Conservation (phyloP, 2,113 vertebrate genomes). For the Chaetops frenatus region DNA sequence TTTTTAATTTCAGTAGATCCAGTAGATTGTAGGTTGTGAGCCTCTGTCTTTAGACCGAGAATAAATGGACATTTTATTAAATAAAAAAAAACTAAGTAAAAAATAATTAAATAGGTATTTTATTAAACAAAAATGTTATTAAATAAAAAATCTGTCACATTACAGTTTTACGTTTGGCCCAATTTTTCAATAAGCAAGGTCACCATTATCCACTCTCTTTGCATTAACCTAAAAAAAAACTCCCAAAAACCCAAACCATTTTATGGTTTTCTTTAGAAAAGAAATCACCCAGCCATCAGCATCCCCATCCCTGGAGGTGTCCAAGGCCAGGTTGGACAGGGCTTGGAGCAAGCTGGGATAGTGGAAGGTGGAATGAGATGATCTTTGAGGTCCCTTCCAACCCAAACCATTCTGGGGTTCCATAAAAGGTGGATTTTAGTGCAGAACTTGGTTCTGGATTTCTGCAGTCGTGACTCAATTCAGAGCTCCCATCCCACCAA, state of each 20-base stretch:
- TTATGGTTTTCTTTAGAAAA: not conserved
- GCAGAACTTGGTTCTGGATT: not conserved
- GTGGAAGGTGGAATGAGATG: not conserved
- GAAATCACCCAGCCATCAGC: not conserved
- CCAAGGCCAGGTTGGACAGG: accelerated
- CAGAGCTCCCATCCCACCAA: not conserved
- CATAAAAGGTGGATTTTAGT: not conserved
- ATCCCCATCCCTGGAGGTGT: not conserved
- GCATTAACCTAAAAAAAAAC: not conserved
- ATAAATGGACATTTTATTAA: not conserved
- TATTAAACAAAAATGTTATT: not conserved
- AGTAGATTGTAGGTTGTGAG: not conserved
- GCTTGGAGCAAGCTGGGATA: not conserved
- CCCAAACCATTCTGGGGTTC: not conserved
- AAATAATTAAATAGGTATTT: not conserved
- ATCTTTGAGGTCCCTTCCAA: not conserved
- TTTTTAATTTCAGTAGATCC: not conserved
- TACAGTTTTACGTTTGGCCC: not conserved
- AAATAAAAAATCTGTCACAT: not conserved
- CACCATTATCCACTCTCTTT: not conserved
- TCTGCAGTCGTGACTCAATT: not conserved
- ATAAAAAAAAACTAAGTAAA: not conserved
- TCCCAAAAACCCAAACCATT: not conserved
- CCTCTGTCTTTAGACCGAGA: not conserved
- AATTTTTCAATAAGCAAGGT: not conserved